phyloP scores from a whole-genome alignment of 2,888 invertebrate species.

The Protodeltote pygarga region DNA sequence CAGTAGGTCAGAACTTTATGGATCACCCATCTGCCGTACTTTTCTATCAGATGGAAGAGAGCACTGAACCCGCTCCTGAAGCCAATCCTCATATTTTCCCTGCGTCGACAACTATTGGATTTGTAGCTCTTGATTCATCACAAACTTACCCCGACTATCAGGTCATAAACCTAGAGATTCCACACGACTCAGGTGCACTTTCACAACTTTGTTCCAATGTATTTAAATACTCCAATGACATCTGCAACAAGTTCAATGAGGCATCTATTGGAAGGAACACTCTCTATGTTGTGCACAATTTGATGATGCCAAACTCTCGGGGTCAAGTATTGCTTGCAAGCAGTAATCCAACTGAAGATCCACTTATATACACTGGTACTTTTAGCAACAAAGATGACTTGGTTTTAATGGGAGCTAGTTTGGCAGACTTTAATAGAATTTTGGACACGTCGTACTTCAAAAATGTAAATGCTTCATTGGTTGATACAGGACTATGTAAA shows the following conservation, averaged over 20 bases:
- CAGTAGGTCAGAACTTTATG: conserved; percentile 25
- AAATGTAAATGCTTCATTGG: too few species aligned
- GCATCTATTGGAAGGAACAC: conserved; percentile 7
- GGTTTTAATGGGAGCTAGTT: too few species aligned
- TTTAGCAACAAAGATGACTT: too few species aligned
- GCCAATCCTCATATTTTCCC: conserved; percentile 26
- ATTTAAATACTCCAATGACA: conserved; percentile 38
- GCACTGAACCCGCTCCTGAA: neutral
- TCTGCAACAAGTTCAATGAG: conserved; percentile 46
- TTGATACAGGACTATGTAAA: too few species aligned
- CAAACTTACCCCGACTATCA: conserved; percentile 49
- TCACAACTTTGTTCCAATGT: conserved; percentile 43
- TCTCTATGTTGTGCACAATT: neutral
- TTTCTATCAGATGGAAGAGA: neutral
- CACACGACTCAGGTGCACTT: conserved; percentile 31
- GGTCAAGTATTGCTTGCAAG: too few species aligned
- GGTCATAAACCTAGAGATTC: conserved; percentile 35
- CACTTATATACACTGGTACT: too few species aligned
- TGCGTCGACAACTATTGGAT: conserved; percentile 32
- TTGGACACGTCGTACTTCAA: too few species aligned
- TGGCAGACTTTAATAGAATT: too few species aligned
- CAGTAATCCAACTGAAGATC: too few species aligned
- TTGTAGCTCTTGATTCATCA: conserved; percentile 32
- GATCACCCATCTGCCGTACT: conserved; percentile 15
- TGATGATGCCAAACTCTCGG: too few species aligned